Evolutionary conservation across 35 echinoderm and acorn worm species (phyloP).

Genomic region (Heliocidaris tuberculata): DNA sequence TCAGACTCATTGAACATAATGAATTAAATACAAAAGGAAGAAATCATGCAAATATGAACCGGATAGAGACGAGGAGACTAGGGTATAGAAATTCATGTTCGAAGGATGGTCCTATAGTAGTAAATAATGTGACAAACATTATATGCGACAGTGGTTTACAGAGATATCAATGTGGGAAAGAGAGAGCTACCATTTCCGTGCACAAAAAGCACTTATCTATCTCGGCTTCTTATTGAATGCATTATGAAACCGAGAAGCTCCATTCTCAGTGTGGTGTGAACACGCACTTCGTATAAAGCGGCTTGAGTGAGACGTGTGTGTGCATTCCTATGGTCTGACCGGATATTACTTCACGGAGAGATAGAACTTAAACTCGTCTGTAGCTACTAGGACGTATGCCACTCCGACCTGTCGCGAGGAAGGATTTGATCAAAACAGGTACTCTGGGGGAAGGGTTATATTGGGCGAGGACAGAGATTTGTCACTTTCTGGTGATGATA

Average conservation of each 20-base stretch:
- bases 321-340: not conserved
- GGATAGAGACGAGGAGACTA: no score
- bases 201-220: no score
- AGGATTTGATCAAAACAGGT: not conserved
- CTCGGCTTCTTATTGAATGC: not conserved
- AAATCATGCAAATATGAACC: no score
- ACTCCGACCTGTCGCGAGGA: not conserved
- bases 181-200: no score
- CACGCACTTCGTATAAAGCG: not conserved
- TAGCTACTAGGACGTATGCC: not conserved
- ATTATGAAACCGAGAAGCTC: not conserved
- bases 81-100: no score
- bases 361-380: not conserved
- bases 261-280: not conserved
- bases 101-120: no score
- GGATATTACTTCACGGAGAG: not conserved
- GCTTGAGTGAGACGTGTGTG: not conserved
- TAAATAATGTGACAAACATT: no score
- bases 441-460: not conserved
- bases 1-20: no score
- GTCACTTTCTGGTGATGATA: not conserved
- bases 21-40: no score
- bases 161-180: no score
- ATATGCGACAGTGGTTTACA: no score
- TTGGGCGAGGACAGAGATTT: not conserved